phyloP scores from a whole-genome alignment of 2,888 invertebrate species.

The Autographa pulchrina region DNA sequence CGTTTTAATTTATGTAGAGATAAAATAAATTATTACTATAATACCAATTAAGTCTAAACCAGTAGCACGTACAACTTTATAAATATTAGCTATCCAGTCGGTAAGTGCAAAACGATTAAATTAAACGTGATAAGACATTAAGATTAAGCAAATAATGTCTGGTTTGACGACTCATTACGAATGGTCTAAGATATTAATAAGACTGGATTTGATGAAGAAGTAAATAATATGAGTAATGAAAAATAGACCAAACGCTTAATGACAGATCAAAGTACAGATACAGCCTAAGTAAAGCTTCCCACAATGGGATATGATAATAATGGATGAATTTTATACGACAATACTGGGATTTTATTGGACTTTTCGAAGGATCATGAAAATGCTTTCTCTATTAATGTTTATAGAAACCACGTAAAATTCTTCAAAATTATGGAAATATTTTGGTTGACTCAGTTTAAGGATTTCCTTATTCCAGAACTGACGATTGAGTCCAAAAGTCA shows the following conservation, averaged over 20 bases:
- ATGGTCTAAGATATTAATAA: conserved; percentile 12
- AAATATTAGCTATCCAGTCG: conserved; percentile 28
- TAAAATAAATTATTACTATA: background rate
- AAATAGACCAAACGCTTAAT: background rate
- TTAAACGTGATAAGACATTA: conserved; percentile 18
- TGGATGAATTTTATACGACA: no score
- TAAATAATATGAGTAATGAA: conserved; percentile 4
- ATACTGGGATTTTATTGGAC: no score
- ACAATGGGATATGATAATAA: no score
- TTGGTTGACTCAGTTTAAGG: no score
- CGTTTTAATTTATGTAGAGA: background rate
- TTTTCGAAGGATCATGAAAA: no score
- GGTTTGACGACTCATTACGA: conserved; percentile 22
- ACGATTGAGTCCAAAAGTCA: background rate
- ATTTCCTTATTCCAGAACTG: background rate
- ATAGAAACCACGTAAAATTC: no score
- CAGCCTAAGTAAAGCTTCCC: background rate
- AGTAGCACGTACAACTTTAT: conserved; percentile 35
- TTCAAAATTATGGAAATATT: no score
- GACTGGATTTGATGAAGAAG: conserved; percentile 11
- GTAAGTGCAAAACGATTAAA: conserved; percentile 32
- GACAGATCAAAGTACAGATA: background rate
- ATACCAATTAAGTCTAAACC: conserved; percentile 11
- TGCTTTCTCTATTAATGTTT: no score
- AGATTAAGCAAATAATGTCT: conserved; percentile 30